Evolutionary conservation across 2,797 vertebrate genomes (phyloP).

Genomic region (Fistularia tabacaria): DNA sequence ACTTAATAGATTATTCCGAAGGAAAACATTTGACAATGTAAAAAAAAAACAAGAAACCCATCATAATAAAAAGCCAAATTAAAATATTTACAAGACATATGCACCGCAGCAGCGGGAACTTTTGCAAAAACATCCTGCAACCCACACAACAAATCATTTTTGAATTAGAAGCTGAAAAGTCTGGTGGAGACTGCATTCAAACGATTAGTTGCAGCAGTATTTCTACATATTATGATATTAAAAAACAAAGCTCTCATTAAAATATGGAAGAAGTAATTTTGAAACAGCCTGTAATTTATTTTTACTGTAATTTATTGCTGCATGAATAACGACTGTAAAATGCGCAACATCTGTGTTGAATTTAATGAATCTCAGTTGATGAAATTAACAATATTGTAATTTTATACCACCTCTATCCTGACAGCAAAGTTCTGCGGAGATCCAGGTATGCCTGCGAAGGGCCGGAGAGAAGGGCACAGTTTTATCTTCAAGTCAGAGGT

Average conservation of each 20-base stretch:
- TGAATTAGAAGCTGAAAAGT: constrained; percentile 26
- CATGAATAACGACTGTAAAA: constrained; percentile 12
- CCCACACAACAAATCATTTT: constrained; percentile 40
- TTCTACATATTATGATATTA: constrained; percentile 1
- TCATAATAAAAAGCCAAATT: constrained; percentile 22
- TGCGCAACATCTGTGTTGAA: constrained; percentile 9
- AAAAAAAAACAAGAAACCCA: constrained; percentile 11
- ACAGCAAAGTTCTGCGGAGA: constrained; percentile 96
- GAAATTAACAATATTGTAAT: constrained; percentile 12
- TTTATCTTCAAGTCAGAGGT: constrained; percentile 97
- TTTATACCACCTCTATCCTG: constrained; percentile 15
- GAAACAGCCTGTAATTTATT: constrained; percentile 1
- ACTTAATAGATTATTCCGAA: constrained; percentile 25
- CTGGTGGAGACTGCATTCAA: constrained; percentile 8
- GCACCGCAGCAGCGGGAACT: constrained; percentile 15
- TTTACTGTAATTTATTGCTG: neutral
- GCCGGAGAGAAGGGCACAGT: constrained; percentile 88
- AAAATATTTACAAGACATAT: constrained; percentile 13
- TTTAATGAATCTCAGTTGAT: constrained; percentile 6
- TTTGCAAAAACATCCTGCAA: constrained; percentile 21
- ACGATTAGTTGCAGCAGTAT: constrained; percentile 12
- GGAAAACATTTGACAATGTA: constrained; percentile 9
- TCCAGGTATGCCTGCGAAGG: constrained; percentile 83
- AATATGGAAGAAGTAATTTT: constrained; percentile 8
- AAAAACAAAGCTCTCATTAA: constrained; percentile 13